Base-by-base conservation (phyloP, 2,888 invertebrate species). In the Pristionchus japonicus region DNA sequence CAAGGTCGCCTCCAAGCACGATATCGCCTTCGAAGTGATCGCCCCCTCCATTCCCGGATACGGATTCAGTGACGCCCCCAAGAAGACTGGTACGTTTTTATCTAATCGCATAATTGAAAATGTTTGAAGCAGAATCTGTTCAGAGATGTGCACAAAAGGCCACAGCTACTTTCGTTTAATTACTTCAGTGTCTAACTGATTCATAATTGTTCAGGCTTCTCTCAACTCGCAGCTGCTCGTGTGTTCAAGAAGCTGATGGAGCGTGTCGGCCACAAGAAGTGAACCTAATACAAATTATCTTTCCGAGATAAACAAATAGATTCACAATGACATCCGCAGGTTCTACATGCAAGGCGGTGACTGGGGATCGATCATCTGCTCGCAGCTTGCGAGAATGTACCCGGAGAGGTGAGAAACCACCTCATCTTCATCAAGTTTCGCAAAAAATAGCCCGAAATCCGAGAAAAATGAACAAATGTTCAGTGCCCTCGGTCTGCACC, bases 321-420 rank as follows among this genome's bases (percentile, higher is more conserved):
- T n/a, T 47, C 9, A 47, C 13, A 47, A 13, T 47, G 47, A 47
- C 6, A 9, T 17, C 23, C 6, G 20, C 57, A 70, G 88, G 17
- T 97, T 95, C 94, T 96, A 96, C 94, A 95, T 96, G 0, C 97
- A 97, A 95, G 97, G 97, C 0, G 97, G 97, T 0, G 97, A 97
- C 94, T 97, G 97, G 97, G 98, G 97, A 0, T 95, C 96, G 0
- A 11, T 96, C 0, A 96, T 97, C 70, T 96, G 96, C 0, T 94
- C 96, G 0, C 93, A 95, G n/a, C 95, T 97, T 94, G 96, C 96
- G 0, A 95, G 96, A 0, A 92, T 96, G 17, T 97, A 96, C 93
- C 96, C 96, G 0, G 95, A 96, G 37, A 95, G 93, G 95, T 95
- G 27, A 11, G 20, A n/a, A n/a, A n/a, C n/a, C 74, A 77, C 11